phyloP scores from a whole-genome alignment of 2,888 invertebrate species.

The Sminthurides aquaticus region DNA sequence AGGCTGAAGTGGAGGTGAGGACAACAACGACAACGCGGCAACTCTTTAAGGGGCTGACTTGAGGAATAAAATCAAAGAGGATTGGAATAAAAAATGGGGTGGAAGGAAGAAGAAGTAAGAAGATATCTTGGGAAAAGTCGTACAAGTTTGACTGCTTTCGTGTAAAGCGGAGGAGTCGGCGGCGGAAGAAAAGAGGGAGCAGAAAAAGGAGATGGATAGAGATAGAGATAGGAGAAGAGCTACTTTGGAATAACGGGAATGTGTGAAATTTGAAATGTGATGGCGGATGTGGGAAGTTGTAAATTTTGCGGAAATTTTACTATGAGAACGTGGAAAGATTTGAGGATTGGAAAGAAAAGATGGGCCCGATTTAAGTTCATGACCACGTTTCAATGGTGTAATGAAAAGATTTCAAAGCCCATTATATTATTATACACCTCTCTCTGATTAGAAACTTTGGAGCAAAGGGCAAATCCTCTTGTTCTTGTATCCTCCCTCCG shows the following conservation, averaged over 20 bases:
- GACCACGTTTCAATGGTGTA: background rate
- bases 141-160: background rate
- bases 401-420: background rate
- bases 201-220: too few species aligned
- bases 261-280: background rate
- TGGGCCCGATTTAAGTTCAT: background rate
- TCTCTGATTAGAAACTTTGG: too few species aligned
- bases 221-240: too few species aligned
- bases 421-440: too few species aligned
- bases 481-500: too few species aligned
- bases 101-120: background rate
- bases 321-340: background rate
- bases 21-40: too few species aligned
- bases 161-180: background rate
- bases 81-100: too few species aligned
- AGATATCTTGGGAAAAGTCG: background rate
- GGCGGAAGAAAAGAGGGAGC: too few species aligned
- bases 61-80: too few species aligned
- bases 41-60: too few species aligned
- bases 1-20: too few species aligned
- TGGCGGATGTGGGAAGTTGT: background rate
- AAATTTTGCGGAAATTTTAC: background rate
- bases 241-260: background rate
- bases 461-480: too few species aligned
- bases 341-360: background rate